phyloP scores from a whole-genome alignment of 2,113 vertebrate species.

The Cryptomyrus ogoouensis region DNA sequence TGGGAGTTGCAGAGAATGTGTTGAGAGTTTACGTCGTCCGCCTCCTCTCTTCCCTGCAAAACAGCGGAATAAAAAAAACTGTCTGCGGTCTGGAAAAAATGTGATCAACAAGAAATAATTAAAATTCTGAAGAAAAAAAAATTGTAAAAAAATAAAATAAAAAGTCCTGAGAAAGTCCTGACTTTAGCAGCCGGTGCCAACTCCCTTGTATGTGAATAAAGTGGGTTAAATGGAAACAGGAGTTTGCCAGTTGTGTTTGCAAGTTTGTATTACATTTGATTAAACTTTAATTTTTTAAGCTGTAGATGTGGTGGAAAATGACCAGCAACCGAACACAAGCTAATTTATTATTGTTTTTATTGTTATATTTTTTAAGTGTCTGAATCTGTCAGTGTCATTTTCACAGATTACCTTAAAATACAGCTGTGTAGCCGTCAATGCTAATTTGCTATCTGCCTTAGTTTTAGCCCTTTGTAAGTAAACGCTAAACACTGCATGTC shows the following conservation, averaged over 20 bases:
- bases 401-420: constrained; percentile 24
- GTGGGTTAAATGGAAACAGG: constrained; percentile 42
- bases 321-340: constrained; percentile 41
- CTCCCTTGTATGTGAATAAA: constrained; percentile 61
- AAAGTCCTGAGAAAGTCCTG: constrained; percentile 21
- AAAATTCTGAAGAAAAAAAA: constrained; percentile 27
- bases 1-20: constrained; percentile 10
- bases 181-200: constrained; percentile 47
- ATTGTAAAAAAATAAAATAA: constrained; percentile 20
- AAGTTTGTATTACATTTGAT: constrained; percentile 41
- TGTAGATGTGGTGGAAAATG: constrained; percentile 4
- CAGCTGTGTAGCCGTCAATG: constrained; percentile 24
- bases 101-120: constrained; percentile 29
- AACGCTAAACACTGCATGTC: constrained; percentile 47
- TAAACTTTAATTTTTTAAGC: constrained; percentile 24
- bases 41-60: constrained; percentile 42
- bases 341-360: constrained; percentile 24
- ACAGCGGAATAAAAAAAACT: constrained; percentile 40
- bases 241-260: constrained; percentile 44
- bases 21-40: constrained; percentile 22
- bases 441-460: constrained; percentile 33
- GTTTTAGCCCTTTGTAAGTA: constrained; percentile 23
- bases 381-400: constrained; percentile 37
- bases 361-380: constrained; percentile 38
- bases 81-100: constrained; percentile 38